These are phyloP conservation scores for Chaunax sp. DNA, from an alignment of 2,797 vertebrate species.

Conservation along the genomic window DNA sequence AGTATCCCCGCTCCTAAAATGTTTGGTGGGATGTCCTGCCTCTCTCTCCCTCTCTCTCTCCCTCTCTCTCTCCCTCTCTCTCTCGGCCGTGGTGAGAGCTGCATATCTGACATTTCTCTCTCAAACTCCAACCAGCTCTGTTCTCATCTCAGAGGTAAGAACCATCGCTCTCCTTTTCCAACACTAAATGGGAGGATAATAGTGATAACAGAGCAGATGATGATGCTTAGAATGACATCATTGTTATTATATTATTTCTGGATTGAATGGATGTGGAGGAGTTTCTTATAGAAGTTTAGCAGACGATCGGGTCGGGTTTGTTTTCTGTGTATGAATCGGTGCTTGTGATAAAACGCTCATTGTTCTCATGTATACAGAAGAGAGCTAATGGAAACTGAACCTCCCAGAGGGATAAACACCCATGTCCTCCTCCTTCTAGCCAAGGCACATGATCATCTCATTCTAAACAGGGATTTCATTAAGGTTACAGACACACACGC, in stretches of 20 bases:
- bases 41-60: conserved; percentile 2
- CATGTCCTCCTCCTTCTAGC: conserved; percentile 26
- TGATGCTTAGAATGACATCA: neutral
- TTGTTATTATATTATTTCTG: neutral
- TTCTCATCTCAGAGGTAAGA: conserved; percentile 73
- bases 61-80: neutral
- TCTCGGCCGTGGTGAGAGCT: conserved; percentile 36
- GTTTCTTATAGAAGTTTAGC: too few species aligned
- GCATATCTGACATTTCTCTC: conserved; percentile 76
- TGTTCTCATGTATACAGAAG: conserved; percentile 13
- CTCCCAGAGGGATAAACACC: conserved; percentile 65
- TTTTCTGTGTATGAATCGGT: conserved; percentile 15
- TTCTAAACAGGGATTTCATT: conserved; percentile 8
- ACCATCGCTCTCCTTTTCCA: neutral
- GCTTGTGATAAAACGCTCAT: conserved; percentile 26
- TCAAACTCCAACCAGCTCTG: conserved; percentile 53
- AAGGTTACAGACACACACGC: too few species aligned
- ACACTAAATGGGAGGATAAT: neutral
- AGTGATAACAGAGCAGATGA: neutral
- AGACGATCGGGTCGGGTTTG: neutral
- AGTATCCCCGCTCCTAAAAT: conserved; percentile 17
- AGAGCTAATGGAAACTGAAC: conserved; percentile 38
- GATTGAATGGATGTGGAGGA: neutral
- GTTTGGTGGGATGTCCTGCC: conserved; percentile 41
- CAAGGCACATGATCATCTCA: conserved; percentile 38